Percentiles rank a stretch among this genome's conserved stretches.
Evolutionary conservation across 2,113 vertebrate genomes (phyloP).

Genomic region (Octodon degus): DNA sequence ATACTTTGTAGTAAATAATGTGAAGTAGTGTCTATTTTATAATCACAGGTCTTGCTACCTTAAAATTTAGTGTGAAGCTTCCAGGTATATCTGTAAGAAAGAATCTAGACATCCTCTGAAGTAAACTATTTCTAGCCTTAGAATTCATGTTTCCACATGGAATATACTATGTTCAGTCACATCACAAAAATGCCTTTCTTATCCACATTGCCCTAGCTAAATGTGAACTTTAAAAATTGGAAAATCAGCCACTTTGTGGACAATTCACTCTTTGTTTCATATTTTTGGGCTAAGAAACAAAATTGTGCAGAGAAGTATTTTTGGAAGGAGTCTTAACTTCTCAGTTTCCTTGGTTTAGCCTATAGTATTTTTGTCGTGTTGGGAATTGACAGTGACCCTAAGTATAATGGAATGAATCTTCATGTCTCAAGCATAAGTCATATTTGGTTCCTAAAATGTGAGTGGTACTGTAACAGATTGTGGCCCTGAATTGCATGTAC

Average conservation of each 20-base stretch:
- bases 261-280: slow-evolving; percentile 74
- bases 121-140: slow-evolving; percentile 49
- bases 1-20: not conserved
- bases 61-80: slow-evolving; percentile 8
- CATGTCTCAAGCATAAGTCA: not conserved
- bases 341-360: slow-evolving; percentile 20
- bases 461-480: not conserved
- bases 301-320: slow-evolving; percentile 63
- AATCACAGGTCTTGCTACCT: not conserved
- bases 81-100: slow-evolving; percentile 4
- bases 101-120: slow-evolving; percentile 43
- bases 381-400: not conserved
- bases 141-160: slow-evolving; percentile 63
- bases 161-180: slow-evolving; percentile 56
- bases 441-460: slow-evolving; percentile 17
- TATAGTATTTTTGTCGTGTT: slow-evolving; percentile 38
- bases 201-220: slow-evolving; percentile 57
- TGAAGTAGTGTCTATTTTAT: slow-evolving; percentile 9
- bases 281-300: slow-evolving; percentile 58
- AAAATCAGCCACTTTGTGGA: slow-evolving; percentile 73
- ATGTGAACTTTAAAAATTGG: slow-evolving; percentile 79
- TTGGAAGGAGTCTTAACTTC: slow-evolving; percentile 61
- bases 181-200: slow-evolving; percentile 79
- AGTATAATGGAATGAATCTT: not conserved
- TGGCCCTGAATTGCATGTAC: not conserved